Conservation (phyloP, 1,140 invertebrate genomes). For the Andricus grossulariae region DNA sequence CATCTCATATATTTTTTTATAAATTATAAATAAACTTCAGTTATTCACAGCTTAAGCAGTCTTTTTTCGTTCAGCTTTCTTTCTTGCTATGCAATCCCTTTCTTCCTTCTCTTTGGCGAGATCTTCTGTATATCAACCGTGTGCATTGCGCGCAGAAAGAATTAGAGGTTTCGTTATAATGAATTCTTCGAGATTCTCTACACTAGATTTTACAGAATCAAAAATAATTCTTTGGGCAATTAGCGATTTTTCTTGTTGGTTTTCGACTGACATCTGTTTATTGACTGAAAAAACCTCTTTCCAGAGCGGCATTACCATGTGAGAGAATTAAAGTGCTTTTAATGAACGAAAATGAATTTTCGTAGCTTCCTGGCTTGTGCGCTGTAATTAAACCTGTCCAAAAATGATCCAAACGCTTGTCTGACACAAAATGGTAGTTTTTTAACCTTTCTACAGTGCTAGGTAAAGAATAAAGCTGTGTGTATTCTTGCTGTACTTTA, state of each 20-base stretch:
- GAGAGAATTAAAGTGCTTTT: no score
- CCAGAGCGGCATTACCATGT: slow-evolving; percentile 50
- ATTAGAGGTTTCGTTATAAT: background rate
- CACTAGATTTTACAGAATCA: slow-evolving; percentile 35
- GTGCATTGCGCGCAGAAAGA: background rate
- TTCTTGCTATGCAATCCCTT: background rate
- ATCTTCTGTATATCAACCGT: background rate
- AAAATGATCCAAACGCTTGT: no score
- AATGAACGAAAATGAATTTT: slow-evolving; percentile 24
- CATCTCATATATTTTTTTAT: no score
- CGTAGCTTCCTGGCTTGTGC: background rate
- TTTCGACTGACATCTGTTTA: slow-evolving; percentile 49
- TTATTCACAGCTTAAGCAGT: no score
- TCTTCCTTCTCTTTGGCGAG: background rate
- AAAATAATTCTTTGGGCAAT: slow-evolving; percentile 47
- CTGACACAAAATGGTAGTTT: background rate
- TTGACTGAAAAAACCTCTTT: slow-evolving; percentile 51
- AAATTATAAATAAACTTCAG: no score
- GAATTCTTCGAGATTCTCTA: background rate
- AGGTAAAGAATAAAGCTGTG: no score
- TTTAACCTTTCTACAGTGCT: no score
- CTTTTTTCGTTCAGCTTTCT: background rate
- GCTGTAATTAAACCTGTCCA: background rate
- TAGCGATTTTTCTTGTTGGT: slow-evolving; percentile 48
- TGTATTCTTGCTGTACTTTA: no score